Base-by-base conservation (phyloP, 2,113 vertebrate species). In the Psittacula cyanocephala region DNA sequence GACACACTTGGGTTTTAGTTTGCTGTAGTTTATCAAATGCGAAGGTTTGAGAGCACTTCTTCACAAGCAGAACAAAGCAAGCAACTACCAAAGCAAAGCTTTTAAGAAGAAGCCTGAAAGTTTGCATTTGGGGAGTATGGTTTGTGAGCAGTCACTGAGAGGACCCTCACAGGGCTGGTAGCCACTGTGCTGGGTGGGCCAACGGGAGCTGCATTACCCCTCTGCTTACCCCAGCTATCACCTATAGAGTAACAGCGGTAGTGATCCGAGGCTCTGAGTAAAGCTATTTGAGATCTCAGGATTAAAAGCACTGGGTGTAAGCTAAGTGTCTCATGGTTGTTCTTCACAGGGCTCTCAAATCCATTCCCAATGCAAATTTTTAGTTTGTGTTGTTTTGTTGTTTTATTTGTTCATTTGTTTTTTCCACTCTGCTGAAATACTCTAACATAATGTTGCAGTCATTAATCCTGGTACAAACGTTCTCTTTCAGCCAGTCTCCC, bases 241-340 rank as follows among this genome's bases (percentile, higher is more conserved):
- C 7, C 7, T 59, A 24, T 4, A 1, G 37, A 9, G 4, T 59
- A 49, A 81, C 6, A 78, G n/a, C 10, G 2, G 1, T 31, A 59
- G 25, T 19, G 46, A 78, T 19, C 17, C 35, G 5, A 43, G 50
- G 15, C 43, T 76, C 11, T 53, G 46, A 17, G 3, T 46, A 52
- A 63, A 10, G 46, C 28, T 78, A 0, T 50, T 69, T 67, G 62
- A 78, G 43, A 67, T 71, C 5, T 4, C 47, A 74, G 17, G 53
- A 84, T 67, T 86, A 59, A 86, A 81, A 91, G 41, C 8, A 7
- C 12, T 63, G 3, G 49, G 17, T 64, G 50, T 16, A 83, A 92
- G 17, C 22, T 59, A n/a, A 90, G 53, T 47, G 67, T 37, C 11
- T 44, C 3, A 0, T 44, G 10, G 9, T 41, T 67, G 6, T 41